Evolutionary conservation across 2,113 vertebrate species (phyloP), one percentile per base, ranked within the genome.

Genomic region (Andinoacara biseriatus): DNA sequence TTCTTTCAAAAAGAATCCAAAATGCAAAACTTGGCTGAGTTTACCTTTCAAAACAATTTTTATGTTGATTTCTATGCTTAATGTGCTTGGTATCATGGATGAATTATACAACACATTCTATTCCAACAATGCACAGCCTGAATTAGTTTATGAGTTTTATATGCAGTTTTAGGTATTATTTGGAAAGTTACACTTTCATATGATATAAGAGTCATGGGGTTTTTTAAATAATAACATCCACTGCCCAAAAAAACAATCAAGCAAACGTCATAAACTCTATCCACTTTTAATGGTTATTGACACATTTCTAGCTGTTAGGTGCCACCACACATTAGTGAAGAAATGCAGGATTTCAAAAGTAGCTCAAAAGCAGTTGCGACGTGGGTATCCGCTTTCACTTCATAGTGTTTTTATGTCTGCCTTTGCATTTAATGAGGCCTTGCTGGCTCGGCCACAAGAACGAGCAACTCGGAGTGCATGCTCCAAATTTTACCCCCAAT

Each of bases 401-500:
- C 57, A 31, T 54, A 61, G 67, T 76, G 62, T 86, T 80, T 77
- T 63, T 29, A 11, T 8, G 4, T 77, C 74, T 59, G 54, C 29
- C 26, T 80, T 80, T 79, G 86, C 83, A 74, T 89, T 90, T 91
- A 91, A 91, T 84, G 87, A 91, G 86, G 72, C n/a, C 67, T 58
- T 29, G 31, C 65, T 90, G 88, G 85, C 89, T 87, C 58, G 0
- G 40, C 60, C 17, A 6, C 80, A 87, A 82, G 81, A 89, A 79
- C 72, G 80, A 89, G 83, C 84, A 80, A 87, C 84, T 76, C 31
- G 5, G 24, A 74, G 80, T 65, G 76, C 38, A 29, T 49, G 74
- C 78, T 85, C 74, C 52, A 89, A 60, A 80, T 88, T 79, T 13
- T 13, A 35, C 29, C 63, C 18, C 74, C 17, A 63, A 84, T 82